Conservation (phyloP, 2,113 vertebrate species). For the Hiodon tergisus region DNA sequence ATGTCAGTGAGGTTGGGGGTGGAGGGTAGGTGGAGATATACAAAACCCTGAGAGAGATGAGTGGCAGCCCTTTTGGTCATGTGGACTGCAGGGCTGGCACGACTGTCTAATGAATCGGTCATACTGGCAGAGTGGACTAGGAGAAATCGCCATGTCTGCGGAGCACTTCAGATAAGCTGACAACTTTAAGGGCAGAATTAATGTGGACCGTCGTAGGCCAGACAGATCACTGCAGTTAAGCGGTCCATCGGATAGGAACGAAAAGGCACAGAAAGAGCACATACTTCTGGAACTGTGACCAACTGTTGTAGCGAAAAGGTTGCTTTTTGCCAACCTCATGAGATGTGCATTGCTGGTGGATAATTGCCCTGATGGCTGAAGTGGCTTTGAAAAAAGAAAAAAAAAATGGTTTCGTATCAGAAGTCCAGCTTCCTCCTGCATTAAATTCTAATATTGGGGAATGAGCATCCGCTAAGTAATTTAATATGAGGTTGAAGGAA, state of each 20-base stretch:
- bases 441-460: conserved; percentile 29
- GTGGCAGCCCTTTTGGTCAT: not conserved
- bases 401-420: conserved; percentile 25
- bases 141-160: not conserved
- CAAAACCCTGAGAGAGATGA: conserved; percentile 24
- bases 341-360: conserved; percentile 42
- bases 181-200: conserved; percentile 4
- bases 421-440: conserved; percentile 38
- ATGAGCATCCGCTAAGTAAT: conserved; percentile 18
- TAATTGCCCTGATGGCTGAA: conserved; percentile 40
- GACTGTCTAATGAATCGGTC: conserved; percentile 5
- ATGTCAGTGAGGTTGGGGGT: conserved; percentile 52
- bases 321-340: conserved; percentile 34
- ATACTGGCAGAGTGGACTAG: conserved; percentile 2
- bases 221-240: not conserved
- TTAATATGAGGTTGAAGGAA: conserved; percentile 19
- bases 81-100: not conserved
- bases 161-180: not conserved
- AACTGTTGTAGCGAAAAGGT: not conserved
- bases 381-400: conserved; percentile 32
- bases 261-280: not conserved
- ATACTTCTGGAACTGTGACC: not conserved
- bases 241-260: not conserved
- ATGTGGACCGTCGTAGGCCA: not conserved
- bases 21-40: conserved; percentile 42